phyloP scores from a whole-genome alignment of 2,113 vertebrate species.

The Nesogale talazaci region DNA sequence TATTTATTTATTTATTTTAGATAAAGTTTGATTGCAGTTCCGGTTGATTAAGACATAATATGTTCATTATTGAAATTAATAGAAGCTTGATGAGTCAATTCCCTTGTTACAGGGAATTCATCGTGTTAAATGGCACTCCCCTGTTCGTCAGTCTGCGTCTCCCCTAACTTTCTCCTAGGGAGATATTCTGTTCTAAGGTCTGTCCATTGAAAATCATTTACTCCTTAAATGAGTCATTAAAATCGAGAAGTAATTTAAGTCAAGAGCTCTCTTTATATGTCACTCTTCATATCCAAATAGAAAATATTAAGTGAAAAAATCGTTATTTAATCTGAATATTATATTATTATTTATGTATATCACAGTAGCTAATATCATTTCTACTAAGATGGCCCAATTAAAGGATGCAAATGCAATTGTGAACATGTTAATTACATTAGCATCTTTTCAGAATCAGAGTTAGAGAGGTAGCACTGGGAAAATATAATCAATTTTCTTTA shows the following conservation, averaged over 20 bases:
- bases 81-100: conserved; percentile 10
- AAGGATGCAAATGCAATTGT: conserved; percentile 28
- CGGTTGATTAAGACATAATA: background rate
- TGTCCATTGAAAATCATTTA: conserved; percentile 46
- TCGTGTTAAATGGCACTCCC: background rate
- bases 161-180: background rate
- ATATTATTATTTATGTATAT: conserved; percentile 46
- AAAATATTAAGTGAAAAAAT: conserved; percentile 35
- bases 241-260: conserved; percentile 23
- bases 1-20: conserved; percentile 21
- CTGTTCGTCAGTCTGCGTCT: background rate
- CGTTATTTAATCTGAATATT: background rate
- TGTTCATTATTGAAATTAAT: conserved; percentile 53
- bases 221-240: background rate
- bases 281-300: background rate
- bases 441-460: conserved; percentile 36
- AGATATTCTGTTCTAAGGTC: background rate
- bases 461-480: conserved; percentile 31
- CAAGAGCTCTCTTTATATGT: background rate
- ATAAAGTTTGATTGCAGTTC: conserved; percentile 14
- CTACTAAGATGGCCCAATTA: conserved; percentile 35
- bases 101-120: conserved; percentile 10
- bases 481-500: conserved; percentile 45
- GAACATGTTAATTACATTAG: conserved; percentile 60
- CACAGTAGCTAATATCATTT: conserved; percentile 53